Conservation (phyloP, 2,797 vertebrate genomes). For the Spinus olivaceus region DNA sequence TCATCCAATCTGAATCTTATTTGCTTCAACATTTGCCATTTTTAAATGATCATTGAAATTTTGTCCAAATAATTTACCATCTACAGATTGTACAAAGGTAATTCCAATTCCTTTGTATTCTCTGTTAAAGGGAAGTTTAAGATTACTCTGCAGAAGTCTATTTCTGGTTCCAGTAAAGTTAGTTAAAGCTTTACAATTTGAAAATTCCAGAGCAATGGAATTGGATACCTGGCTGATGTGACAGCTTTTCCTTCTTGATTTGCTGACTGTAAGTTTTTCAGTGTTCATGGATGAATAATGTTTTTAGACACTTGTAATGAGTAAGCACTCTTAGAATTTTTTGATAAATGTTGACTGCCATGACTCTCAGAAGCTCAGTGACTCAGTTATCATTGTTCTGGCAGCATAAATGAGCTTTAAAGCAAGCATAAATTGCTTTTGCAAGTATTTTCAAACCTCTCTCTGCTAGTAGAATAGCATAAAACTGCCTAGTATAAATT, state of each 20-base stretch:
- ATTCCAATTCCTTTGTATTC: background rate
- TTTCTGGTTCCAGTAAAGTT: background rate
- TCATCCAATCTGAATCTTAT: background rate
- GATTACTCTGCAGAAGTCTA: background rate
- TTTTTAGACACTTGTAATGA: background rate
- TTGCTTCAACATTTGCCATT: background rate
- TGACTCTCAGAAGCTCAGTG: background rate
- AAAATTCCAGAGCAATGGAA: background rate
- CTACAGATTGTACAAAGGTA: background rate
- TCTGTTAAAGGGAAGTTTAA: background rate
- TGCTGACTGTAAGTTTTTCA: background rate
- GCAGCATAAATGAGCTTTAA: background rate
- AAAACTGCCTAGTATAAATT: background rate
- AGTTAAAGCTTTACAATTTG: background rate
- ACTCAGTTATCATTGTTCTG: background rate
- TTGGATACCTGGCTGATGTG: background rate
- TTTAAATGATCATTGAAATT: background rate
- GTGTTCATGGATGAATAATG: background rate
- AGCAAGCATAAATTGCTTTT: background rate
- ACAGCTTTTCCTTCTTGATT: background rate
- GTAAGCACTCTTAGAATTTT: background rate
- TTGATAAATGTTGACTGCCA: background rate
- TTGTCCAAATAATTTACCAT: background rate
- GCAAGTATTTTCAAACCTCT: background rate
- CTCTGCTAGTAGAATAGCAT: accelerated